phyloP scores from a whole-genome alignment of 2,888 invertebrate species.

The Sthenelais limicola region DNA sequence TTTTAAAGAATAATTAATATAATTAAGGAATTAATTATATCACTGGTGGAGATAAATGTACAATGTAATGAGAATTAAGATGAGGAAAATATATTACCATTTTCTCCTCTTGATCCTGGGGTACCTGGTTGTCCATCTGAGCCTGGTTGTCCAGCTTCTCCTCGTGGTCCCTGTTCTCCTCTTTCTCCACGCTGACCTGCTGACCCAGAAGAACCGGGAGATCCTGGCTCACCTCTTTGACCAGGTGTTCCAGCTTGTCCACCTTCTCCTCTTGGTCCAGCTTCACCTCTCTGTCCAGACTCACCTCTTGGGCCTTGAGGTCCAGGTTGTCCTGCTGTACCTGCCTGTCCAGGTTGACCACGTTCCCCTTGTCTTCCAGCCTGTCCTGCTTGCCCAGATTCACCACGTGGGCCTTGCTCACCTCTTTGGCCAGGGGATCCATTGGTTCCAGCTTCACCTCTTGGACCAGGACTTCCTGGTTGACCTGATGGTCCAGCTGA shows the following conservation, averaged over 20 bases:
- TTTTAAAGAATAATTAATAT: no score
- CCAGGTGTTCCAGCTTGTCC: conserved; percentile 21
- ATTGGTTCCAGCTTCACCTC: conserved; percentile 45
- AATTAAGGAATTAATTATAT: no score
- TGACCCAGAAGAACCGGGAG: conserved; percentile 42
- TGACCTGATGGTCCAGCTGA: conserved; percentile 54
- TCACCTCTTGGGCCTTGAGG: conserved; percentile 30
- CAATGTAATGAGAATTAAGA: no score
- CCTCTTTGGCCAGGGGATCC: conserved; percentile 44
- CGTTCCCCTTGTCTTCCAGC: conserved; percentile 35
- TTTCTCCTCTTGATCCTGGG: conserved; percentile 36
- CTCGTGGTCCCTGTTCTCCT: conserved; percentile 41
- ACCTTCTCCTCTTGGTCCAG: conserved; percentile 29
- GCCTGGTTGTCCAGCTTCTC: conserved; percentile 40
- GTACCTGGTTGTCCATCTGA: conserved; percentile 28
- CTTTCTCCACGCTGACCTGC: conserved; percentile 42
- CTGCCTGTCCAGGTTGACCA: conserved; percentile 40
- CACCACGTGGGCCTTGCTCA: conserved; percentile 34
- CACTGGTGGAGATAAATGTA: no score
- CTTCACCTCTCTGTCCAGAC: conserved; percentile 14
- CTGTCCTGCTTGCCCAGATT: conserved; percentile 31
- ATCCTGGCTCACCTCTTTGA: conserved; percentile 40
- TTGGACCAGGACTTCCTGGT: conserved; percentile 57
- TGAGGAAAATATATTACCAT: conserved; percentile 12
- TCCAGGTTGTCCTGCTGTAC: conserved; percentile 30